Evolutionary conservation across 2,797 vertebrate genomes (phyloP).

Genomic region (Alfaro cultratus): DNA sequence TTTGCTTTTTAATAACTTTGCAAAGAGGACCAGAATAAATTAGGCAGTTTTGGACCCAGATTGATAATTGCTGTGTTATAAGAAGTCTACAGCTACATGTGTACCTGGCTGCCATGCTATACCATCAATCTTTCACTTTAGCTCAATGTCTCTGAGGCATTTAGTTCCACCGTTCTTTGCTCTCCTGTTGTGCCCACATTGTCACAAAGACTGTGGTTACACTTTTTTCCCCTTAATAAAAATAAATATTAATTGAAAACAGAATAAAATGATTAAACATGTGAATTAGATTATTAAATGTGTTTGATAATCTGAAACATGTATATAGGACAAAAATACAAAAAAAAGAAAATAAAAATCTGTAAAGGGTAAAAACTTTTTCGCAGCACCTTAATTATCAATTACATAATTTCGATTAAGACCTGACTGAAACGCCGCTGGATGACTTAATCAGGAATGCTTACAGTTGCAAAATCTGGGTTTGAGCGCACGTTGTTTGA

Average conservation of each 20-base stretch:
- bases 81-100: neutral
- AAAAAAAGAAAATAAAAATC: neutral
- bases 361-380: neutral
- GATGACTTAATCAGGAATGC: conserved; percentile 43
- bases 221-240: neutral
- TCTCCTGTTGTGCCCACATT: conserved; percentile 31
- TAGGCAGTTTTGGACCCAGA: neutral
- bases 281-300: neutral
- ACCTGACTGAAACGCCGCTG: conserved; percentile 15
- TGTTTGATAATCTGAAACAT: neutral
- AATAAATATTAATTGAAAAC: neutral
- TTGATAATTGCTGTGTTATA: neutral
- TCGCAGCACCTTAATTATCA: neutral
- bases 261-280: neutral
- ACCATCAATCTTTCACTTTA: neutral
- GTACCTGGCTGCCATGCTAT: neutral
- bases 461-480: conserved; percentile 36
- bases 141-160: conserved; percentile 2
- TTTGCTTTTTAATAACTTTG: neutral
- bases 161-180: neutral
- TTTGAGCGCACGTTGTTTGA: conserved; percentile 43
- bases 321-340: neutral
- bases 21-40: neutral
- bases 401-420: conserved; percentile 58
- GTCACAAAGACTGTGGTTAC: conserved; percentile 30